Conservation (phyloP, 2,888 invertebrate species). For the Morpho helenor region DNA sequence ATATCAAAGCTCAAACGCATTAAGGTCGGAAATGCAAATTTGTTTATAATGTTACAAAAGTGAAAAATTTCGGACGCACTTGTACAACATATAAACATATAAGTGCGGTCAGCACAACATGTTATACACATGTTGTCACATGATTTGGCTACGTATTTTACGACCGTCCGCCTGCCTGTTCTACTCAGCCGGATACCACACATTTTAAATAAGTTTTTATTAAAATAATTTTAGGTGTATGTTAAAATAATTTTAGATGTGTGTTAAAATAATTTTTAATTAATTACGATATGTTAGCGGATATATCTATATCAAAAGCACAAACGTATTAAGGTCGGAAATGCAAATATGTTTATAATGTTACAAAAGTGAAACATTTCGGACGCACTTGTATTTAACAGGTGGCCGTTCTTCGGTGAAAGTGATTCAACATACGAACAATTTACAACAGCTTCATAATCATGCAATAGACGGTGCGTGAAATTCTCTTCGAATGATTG, state of each 20-base stretch:
- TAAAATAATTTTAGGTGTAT: too few species aligned
- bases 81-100: conserved; percentile 12
- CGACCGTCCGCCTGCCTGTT: too few species aligned
- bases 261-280: too few species aligned
- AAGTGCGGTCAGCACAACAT: too few species aligned
- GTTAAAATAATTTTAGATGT: too few species aligned
- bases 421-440: conserved; percentile 23
- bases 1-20: too few species aligned
- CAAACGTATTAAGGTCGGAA: background rate
- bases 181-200: too few species aligned
- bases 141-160: too few species aligned
- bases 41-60: conserved; percentile 2
- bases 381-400: conserved; percentile 12
- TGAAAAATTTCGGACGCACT: conserved; percentile 2
- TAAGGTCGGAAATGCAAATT: conserved; percentile 1
- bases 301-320: too few species aligned
- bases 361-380: conserved; percentile 9
- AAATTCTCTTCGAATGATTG: conserved; percentile 27
- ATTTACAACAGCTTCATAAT: conserved; percentile 25
- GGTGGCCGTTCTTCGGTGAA: conserved; percentile 23
- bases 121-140: too few species aligned
- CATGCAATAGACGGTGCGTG: conserved; percentile 21
- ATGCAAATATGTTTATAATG: background rate
- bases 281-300: too few species aligned
- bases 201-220: too few species aligned